Percentiles rank a stretch among this genome's conserved stretches.
Conservation (phyloP, 1,140 invertebrate species). For the Uloborus diversus region DNA sequence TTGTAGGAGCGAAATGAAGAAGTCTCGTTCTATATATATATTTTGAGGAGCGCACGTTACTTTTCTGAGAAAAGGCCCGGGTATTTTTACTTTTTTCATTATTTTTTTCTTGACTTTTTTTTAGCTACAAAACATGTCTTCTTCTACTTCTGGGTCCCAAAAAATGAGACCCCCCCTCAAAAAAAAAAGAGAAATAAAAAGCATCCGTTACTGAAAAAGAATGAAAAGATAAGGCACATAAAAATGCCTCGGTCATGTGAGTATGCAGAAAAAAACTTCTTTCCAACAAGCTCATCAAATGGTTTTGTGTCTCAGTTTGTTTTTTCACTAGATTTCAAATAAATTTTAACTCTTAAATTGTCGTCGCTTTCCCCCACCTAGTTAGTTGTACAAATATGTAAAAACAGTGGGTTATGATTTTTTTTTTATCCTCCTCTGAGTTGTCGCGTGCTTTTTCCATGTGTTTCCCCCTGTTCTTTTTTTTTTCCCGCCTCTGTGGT, state of each 20-base stretch:
- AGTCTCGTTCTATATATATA: slow-evolving; percentile 21
- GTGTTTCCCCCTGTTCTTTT: neutral
- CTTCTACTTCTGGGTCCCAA: slow-evolving; percentile 28
- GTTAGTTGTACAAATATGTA: slow-evolving; percentile 43
- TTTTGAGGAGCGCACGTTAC: slow-evolving; percentile 33
- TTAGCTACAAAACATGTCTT: slow-evolving; percentile 12
- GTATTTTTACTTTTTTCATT: too few relatives aligned
- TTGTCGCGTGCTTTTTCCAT: slow-evolving; percentile 25
- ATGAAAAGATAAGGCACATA: neutral
- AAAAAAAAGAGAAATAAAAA: slow-evolving; percentile 19
- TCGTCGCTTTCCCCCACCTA: slow-evolving; percentile 24
- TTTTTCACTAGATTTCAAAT: slow-evolving; percentile 40
- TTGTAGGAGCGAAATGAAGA: slow-evolving; percentile 24
- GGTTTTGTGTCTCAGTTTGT: neutral
- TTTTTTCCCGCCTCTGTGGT: slow-evolving; percentile 4
- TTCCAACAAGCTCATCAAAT: slow-evolving; percentile 7
- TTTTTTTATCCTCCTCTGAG: neutral
- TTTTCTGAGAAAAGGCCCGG: slow-evolving; percentile 38
- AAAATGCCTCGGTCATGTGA: neutral
- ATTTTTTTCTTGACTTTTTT: slow-evolving; percentile 45
- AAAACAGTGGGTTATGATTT: slow-evolving; percentile 46
- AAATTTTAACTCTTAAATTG: slow-evolving; percentile 45
- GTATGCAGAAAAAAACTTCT: too few relatives aligned
- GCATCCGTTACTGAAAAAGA: neutral
- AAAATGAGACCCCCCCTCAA: slow-evolving; percentile 29